Evolutionary conservation across 2,797 vertebrate species (phyloP), one percentile per base, ranked within the genome.

Genomic region (Parauchenoglanis ngamensis): DNA sequence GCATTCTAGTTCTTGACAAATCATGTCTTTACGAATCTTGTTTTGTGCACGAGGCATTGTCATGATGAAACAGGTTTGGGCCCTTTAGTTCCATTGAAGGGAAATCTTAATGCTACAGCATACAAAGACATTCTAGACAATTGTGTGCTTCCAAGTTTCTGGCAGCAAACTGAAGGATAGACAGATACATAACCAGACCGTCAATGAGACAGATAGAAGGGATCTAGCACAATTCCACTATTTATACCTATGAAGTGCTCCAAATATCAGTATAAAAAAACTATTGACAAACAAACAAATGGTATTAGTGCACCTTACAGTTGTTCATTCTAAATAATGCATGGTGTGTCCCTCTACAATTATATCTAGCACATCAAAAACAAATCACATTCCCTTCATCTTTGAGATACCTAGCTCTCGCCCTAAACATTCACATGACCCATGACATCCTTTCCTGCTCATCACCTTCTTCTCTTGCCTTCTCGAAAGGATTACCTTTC

Each of bases 401-500:
- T 7, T 52, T 52, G 4, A 68, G 28, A 52, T 67, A n/a, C 25
- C 7, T 52, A 52, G 63, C 8, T 68, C 49, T 57, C 19, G 6
- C 63, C 15, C 44, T 35, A 31, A 70, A 7, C 21, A 57, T 63
- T 81, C 79, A 63, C 8, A 5, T 76, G 72, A 49, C 56, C 56
- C 23, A 76, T 46, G 70, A 52, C 54, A 85, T 75, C 25, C 61
- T 89, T 54, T 67, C n/a, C 57, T 12, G 2, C 2, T 86, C 57
- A 73, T 84, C 57, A 10, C 61, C 17, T 78, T 83, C 17, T 89
- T 76, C 83, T 73, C 57, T 52, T n/a, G 52, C 78, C 17, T 81
- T 31, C 76, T 84, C 44, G 61, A 80, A 80, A 70, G 68, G 65
- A 80, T 88, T 72, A 46, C 57, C 78, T 78, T 81, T 54, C 67